Base-by-base conservation (phyloP, 2,888 invertebrate genomes). In the Strigamia crassipes region DNA sequence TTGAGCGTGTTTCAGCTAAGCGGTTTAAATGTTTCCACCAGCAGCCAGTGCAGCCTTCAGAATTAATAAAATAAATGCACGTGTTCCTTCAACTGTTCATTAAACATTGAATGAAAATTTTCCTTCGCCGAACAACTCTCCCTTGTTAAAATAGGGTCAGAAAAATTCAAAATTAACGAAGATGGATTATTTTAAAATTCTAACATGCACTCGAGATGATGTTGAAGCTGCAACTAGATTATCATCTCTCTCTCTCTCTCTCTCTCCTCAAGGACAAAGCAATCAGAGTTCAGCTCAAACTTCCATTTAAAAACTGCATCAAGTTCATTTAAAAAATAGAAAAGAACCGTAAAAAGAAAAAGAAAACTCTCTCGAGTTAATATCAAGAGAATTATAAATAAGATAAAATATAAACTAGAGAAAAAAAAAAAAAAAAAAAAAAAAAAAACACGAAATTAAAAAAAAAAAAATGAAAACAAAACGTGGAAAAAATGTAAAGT, bases 181-280 rank as follows among this genome's bases (percentile, higher is more conserved):
- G 73, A 73, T 73, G 31, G 73, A 73, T 73, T 73, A 73, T 73
- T 73, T 73, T 73, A 73, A 73, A 73, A 73, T 73, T 73, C 73
- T 27, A 5, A 27, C 73, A 73, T 31, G 73, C 73, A 31, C 73
- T 13, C 12, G 73, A 27, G 73, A 73, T 73, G 73, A 73, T 73
- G 73, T 73, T 73, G 73, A 73, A 73, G 31, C 73, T 73, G 73
- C 73, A 73, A 73, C 73, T 73, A 73, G 73, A 73, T 73, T 73
- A 73, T 73, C 73, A 27, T 73, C 27, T 31, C 73, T 10, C 56
- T 10, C 34, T 31, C 73, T 10, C 56, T 10, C 34, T 34, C 4
- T n/a, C n/a, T n/a, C 38, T 15, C 31, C 73, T 73, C 73, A 73
- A 73, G 73, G 31, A 73, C 31, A 73, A 73, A 73, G 73, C 27